Evolutionary conservation across 2,113 vertebrate genomes (phyloP).

Genomic region (Passer montanus): DNA sequence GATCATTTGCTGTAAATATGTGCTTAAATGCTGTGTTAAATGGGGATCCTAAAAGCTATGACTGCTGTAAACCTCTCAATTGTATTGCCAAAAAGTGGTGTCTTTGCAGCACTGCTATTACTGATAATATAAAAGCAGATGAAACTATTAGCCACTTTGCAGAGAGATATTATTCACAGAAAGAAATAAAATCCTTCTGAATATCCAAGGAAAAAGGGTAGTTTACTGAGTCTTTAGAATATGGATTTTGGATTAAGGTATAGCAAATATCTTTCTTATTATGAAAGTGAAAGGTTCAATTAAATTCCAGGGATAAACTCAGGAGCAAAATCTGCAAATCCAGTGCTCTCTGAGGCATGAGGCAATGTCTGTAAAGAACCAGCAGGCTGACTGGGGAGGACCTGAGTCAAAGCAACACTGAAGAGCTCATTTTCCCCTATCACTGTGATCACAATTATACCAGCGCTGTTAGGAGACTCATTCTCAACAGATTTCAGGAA

Average conservation of each 20-base stretch:
- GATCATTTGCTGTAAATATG: not conserved
- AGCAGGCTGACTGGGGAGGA: not conserved
- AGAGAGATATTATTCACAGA: slow-evolving; percentile 50
- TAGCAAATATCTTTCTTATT: slow-evolving; percentile 65
- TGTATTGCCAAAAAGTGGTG: not conserved
- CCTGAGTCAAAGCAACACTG: not conserved
- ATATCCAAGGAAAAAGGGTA: slow-evolving; percentile 7
- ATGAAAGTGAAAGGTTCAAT: slow-evolving; percentile 66
- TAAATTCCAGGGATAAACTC: slow-evolving; percentile 65
- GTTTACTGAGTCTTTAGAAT: slow-evolving; percentile 31
- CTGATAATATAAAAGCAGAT: slow-evolving; percentile 45
- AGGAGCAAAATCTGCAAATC: slow-evolving; percentile 55
- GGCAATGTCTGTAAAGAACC: not conserved
- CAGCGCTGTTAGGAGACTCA: slow-evolving; percentile 13
- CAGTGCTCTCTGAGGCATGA: slow-evolving; percentile 35
- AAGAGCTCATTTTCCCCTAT: slow-evolving; percentile 48
- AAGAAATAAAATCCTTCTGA: slow-evolving; percentile 52
- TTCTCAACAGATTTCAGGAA: slow-evolving; percentile 28
- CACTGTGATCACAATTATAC: slow-evolving; percentile 39
- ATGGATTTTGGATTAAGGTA: slow-evolving; percentile 73
- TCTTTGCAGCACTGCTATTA: slow-evolving; percentile 6
- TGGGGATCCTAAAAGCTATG: not conserved
- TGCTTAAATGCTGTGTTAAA: slow-evolving; percentile 9
- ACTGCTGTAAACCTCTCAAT: slow-evolving; percentile 23
- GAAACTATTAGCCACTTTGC: slow-evolving; percentile 41